Conservation (phyloP, 2,797 vertebrate species). For the Thripadectes ignobilis region DNA sequence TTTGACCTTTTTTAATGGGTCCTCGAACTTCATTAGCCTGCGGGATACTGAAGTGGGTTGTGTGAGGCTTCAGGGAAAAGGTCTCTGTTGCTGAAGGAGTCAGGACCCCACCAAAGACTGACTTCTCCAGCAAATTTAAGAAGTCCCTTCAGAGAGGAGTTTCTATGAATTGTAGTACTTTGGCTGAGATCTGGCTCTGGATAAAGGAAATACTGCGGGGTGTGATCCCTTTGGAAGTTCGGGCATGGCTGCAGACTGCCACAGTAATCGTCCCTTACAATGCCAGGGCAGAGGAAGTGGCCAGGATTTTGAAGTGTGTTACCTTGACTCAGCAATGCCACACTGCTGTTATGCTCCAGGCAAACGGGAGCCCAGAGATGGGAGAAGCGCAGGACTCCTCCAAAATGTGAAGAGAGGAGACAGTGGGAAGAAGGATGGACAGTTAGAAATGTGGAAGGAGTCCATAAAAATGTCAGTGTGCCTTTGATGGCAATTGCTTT, state of each 20-base stretch:
- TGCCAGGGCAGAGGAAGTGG: not conserved
- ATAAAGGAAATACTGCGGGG: not conserved
- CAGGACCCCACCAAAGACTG: not conserved
- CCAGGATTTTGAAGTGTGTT: not conserved
- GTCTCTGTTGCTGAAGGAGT: not conserved
- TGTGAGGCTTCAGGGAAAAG: not conserved
- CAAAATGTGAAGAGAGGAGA: not conserved
- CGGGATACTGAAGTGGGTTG: not conserved
- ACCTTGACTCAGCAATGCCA: not conserved
- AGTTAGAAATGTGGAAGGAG: not conserved
- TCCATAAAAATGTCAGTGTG: not conserved
- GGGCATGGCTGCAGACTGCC: not conserved
- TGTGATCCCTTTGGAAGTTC: not conserved
- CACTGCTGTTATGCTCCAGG: not conserved
- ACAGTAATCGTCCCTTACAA: accelerated
- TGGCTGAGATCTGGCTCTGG: not conserved
- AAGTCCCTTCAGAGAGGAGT: not conserved
- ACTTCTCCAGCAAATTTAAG: not conserved
- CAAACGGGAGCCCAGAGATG: not conserved
- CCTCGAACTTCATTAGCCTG: not conserved
- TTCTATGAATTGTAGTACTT: not conserved
- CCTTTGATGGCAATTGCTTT: not conserved
- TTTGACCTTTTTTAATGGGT: not conserved
- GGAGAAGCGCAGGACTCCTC: not conserved
- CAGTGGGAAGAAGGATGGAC: not conserved